Percentiles rank a stretch among this genome's conserved stretches.
Evolutionary conservation across 2,797 vertebrate species (phyloP).

Genomic region (Babyrousa celebensis): DNA sequence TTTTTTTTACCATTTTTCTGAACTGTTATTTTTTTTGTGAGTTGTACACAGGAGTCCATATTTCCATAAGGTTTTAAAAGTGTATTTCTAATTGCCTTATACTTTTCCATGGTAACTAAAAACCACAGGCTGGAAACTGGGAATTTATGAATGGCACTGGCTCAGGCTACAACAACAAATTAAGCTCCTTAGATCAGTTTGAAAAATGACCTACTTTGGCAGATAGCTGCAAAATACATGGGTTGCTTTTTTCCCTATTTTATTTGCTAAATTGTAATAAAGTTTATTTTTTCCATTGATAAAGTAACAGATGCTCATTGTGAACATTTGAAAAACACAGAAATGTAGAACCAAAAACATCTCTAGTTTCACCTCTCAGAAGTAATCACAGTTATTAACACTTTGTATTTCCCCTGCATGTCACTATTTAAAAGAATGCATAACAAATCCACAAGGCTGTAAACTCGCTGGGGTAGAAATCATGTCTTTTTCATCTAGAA

Average conservation of each 20-base stretch:
- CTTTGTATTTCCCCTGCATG: not conserved
- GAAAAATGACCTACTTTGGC: constrained; percentile 30
- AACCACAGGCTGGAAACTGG: constrained; percentile 32
- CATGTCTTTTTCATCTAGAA: not conserved
- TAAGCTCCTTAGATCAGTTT: constrained; percentile 41
- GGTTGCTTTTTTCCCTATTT: not conserved
- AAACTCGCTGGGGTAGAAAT: not conserved
- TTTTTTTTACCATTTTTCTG: constrained; percentile 35
- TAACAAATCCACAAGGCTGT: not conserved
- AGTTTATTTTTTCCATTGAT: constrained; percentile 17
- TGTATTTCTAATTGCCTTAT: constrained; percentile 47
- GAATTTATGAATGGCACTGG: constrained; percentile 46
- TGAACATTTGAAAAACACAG: constrained; percentile 4
- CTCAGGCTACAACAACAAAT: constrained; percentile 11
- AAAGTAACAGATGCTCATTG: constrained; percentile 16
- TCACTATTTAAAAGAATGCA: constrained; percentile 24
- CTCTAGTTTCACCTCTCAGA: not conserved
- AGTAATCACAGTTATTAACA: not conserved
- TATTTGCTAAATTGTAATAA: constrained; percentile 20
- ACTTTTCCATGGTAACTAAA: constrained; percentile 60
- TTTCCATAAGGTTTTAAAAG: constrained; percentile 1
- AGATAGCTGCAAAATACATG: not conserved
- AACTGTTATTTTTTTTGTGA: constrained; percentile 55
- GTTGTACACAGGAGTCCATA: not conserved
- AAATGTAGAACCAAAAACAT: not conserved